phyloP scores from a whole-genome alignment of 2,113 vertebrate species.

The Planiliza haematocheilus region DNA sequence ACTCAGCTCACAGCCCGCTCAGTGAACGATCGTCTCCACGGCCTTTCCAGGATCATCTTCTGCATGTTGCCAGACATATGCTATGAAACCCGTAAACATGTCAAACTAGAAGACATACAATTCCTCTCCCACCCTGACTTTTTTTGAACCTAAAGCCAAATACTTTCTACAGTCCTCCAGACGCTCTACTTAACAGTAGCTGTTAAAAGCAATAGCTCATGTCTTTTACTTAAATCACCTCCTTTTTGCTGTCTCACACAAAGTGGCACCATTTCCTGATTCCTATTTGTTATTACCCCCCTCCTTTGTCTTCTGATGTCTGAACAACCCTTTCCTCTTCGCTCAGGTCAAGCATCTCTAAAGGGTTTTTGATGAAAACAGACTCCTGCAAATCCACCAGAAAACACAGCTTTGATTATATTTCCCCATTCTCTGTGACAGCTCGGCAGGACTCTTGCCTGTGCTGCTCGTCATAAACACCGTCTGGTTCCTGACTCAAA shows the following conservation, averaged over 20 bases:
- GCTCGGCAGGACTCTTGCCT: conserved; percentile 31
- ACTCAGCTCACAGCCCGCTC: conserved; percentile 17
- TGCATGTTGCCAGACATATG: conserved; percentile 48
- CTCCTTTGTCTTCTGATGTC: conserved; percentile 29
- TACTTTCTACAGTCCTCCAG: background rate
- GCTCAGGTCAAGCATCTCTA: conserved; percentile 39
- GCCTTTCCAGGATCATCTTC: background rate
- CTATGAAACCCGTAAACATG: conserved; percentile 39
- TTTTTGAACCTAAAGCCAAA: background rate
- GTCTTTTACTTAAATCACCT: background rate
- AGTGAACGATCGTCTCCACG: background rate
- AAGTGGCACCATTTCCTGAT: conserved; percentile 36
- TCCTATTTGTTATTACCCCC: background rate
- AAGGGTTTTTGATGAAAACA: conserved; percentile 78
- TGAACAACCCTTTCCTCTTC: conserved; percentile 5
- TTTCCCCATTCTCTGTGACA: conserved; percentile 31
- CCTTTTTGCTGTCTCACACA: background rate
- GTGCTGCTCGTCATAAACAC: conserved; percentile 5
- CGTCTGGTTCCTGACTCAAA: conserved; percentile 20
- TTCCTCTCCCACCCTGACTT: conserved; percentile 30
- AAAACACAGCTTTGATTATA: conserved; percentile 74
- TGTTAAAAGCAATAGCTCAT: background rate
- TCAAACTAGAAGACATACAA: conserved; percentile 15
- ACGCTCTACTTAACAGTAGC: conserved; percentile 9
- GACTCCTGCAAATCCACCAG: conserved; percentile 73